phyloP scores from a whole-genome alignment of 2,888 invertebrate species.

The Coenonympha glycerion region DNA sequence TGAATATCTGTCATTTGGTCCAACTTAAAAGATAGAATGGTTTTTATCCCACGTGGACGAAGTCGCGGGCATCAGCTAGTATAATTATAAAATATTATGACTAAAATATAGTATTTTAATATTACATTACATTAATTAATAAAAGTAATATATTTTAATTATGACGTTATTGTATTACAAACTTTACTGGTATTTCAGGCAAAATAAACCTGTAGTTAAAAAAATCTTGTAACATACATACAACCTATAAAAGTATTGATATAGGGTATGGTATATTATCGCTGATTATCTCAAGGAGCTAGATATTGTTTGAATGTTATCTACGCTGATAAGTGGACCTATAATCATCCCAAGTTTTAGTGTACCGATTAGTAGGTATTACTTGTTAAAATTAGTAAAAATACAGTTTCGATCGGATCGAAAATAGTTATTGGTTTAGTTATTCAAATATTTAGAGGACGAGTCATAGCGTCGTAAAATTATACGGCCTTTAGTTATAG shows the following conservation, averaged over 20 bases:
- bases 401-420: neutral
- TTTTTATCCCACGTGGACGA: too few relatives aligned
- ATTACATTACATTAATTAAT: too few relatives aligned
- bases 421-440: neutral
- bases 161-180: too few relatives aligned
- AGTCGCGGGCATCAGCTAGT: too few relatives aligned
- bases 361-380: slow-evolving; percentile 1
- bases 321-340: slow-evolving; percentile 7
- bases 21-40: too few relatives aligned
- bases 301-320: slow-evolving; percentile 43
- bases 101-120: too few relatives aligned
- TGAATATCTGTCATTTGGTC: too few relatives aligned
- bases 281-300: slow-evolving; percentile 46
- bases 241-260: slow-evolving; percentile 26
- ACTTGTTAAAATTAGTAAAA: neutral
- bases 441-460: neutral
- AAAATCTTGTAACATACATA: too few relatives aligned
- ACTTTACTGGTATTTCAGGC: too few relatives aligned
- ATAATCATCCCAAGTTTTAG: slow-evolving; percentile 2
- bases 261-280: slow-evolving; percentile 35
- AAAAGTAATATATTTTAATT: too few relatives aligned
- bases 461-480: neutral
- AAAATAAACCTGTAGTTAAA: too few relatives aligned
- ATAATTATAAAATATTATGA: too few relatives aligned
- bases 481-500: slow-evolving; percentile 33